These are phyloP conservation scores for Dendropsophus ebraccatus DNA, from an alignment of 2,113 vertebrate genomes.

Conservation along the genomic window DNA sequence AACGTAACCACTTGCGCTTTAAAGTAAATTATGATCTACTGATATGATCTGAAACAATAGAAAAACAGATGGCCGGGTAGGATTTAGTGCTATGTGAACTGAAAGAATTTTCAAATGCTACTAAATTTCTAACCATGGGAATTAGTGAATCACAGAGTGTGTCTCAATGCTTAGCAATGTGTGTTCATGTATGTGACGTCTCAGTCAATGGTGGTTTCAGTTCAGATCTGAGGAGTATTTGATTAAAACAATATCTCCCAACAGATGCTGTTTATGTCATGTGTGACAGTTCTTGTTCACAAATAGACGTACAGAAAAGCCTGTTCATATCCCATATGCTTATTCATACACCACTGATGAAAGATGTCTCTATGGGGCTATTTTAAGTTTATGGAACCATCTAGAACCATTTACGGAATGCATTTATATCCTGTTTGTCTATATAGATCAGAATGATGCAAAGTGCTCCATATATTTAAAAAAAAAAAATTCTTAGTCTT, in stretches of 20 bases:
- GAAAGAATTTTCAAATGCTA: conserved; percentile 10
- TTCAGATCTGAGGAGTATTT: background rate
- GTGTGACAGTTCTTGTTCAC: background rate
- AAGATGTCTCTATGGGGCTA: background rate
- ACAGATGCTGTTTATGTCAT: background rate
- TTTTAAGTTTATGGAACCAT: background rate
- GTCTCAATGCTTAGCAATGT: conserved; percentile 6
- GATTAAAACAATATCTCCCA: background rate
- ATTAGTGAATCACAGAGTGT: conserved; percentile 16
- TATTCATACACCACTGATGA: background rate
- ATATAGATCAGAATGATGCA: background rate
- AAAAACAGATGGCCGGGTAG: conserved; percentile 20
- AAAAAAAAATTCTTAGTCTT: too few relatives aligned
- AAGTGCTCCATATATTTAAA: too few relatives aligned
- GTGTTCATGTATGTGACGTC: conserved; percentile 17
- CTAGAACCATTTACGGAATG: background rate
- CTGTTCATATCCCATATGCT: conserved; percentile 1
- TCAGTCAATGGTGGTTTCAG: background rate
- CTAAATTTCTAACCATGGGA: conserved; percentile 4
- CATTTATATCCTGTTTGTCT: background rate
- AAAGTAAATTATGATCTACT: background rate
- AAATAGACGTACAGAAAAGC: background rate
- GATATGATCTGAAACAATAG: conserved; percentile 16
- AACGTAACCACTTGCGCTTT: background rate
- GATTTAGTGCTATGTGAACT: conserved; percentile 24